Evolutionary conservation across 1,140 invertebrate species (phyloP), one percentile per base, ranked within the genome.

Genomic region (Galleria mellonella): DNA sequence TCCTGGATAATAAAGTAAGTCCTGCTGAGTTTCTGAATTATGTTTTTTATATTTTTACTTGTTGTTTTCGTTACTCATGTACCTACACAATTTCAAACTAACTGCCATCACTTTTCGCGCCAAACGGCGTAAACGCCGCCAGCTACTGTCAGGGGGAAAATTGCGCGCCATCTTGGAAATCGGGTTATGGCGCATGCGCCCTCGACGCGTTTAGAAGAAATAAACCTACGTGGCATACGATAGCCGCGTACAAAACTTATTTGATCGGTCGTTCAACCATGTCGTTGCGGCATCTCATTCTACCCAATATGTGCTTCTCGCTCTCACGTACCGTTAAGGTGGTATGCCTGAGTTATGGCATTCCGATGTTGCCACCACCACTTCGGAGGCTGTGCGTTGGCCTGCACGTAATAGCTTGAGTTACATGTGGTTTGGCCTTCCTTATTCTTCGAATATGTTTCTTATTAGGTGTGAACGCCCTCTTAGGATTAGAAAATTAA

Each of bases 181-280:
- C 59, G 46, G 55, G 58, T 55, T 72, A 56, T 49, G 56, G 62
- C 59, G 53, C 62, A 69, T 63, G 59, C 62, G 72, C 69, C 63
- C 63, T 66, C 64, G 62, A 69, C 68, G 71, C 64, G 68, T 70
- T 77, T 73, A 79, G 74, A 72, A 72, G 74, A 81, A 78, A 74
- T 76, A 76, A 78, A 81, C 72, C 69, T 79, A 77, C 74, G 78
- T 83, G 70, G 67, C 64, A 73, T 75, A 81, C 74, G 73, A 74
- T 73, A 68, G 70, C 68, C 46, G 55, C 66, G 70, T 71, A 79
- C 79, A 75, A 77, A 78, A 83, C 79, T 83, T 81, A 81, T 83
- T 83, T 83, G 79, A 83, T 83, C 74, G 79, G 79, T 83, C 79
- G 76, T 83, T 83, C 79, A 83, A 83, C 79, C 76, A 77, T 77